These are phyloP conservation scores for Euspilapteryx auroguttella DNA, from an alignment of 2,888 invertebrate genomes.

Conservation along the genomic window DNA sequence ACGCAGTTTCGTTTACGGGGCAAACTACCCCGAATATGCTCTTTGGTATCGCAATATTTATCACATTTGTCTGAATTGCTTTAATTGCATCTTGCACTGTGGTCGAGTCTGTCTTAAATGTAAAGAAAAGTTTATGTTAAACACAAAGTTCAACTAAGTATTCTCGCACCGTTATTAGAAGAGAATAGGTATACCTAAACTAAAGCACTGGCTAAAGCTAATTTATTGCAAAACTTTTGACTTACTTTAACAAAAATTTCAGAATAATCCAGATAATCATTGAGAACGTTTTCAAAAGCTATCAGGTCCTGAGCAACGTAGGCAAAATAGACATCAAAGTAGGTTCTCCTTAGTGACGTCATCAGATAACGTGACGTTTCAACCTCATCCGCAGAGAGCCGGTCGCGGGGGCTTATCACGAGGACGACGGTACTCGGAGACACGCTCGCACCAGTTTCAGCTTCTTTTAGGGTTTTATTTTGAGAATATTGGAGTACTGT, in stretches of 20 bases:
- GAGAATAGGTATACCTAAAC: background rate
- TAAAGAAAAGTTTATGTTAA: conserved; percentile 3
- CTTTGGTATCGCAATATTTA: conserved; percentile 33
- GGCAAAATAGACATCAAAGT: conserved; percentile 57
- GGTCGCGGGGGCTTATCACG: conserved; percentile 48
- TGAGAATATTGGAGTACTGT: conserved; percentile 42
- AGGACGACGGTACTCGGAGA: conserved; percentile 52
- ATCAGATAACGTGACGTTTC: conserved; percentile 36
- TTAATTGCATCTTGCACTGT: conserved; percentile 25
- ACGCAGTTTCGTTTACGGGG: conserved; percentile 27
- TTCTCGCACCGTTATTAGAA: conserved; percentile 5
- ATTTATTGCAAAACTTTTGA: no score
- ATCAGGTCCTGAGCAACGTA: conserved; percentile 44
- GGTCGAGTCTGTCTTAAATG: conserved; percentile 24
- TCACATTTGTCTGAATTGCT: conserved; percentile 26
- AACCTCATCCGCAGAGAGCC: conserved; percentile 39
- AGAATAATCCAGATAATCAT: conserved; percentile 45
- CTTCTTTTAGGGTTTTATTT: conserved; percentile 37
- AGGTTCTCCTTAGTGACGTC: conserved; percentile 33
- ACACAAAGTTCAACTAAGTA: conserved; percentile 2
- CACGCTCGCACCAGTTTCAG: conserved; percentile 22
- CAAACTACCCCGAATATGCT: conserved; percentile 38
- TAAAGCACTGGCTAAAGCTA: no score
- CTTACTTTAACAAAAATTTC: conserved; percentile 43
- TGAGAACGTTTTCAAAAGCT: conserved; percentile 44